Evolutionary conservation across 1,140 invertebrate species (phyloP).

Genomic region (Dendrolimus punctatus): DNA sequence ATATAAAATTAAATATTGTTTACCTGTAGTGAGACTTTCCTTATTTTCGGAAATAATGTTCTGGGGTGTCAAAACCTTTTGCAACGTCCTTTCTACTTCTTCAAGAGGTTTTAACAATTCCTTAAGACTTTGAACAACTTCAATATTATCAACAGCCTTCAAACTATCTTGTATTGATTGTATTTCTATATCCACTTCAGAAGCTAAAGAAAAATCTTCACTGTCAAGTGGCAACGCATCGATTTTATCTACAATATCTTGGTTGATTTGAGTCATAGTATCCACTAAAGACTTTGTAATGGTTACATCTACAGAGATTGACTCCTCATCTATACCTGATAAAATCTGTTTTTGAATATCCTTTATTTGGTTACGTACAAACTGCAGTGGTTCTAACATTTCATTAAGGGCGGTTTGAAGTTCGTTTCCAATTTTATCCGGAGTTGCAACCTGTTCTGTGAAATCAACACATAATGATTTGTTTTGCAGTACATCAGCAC

Average conservation of each 20-base stretch:
- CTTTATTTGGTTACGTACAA: slow-evolving; percentile 27
- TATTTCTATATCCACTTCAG: slow-evolving; percentile 36
- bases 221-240: slow-evolving; percentile 16
- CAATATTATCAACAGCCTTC: slow-evolving; percentile 21
- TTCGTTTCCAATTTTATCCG: slow-evolving; percentile 14
- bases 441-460: slow-evolving; percentile 3
- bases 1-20: slow-evolving; percentile 13
- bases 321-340: slow-evolving; percentile 25
- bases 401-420: slow-evolving; percentile 28
- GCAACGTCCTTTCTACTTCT: slow-evolving; percentile 29
- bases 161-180: slow-evolving; percentile 32
- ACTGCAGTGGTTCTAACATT: slow-evolving; percentile 32
- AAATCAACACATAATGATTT: slow-evolving; percentile 13
- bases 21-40: slow-evolving; percentile 23
- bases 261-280: slow-evolving; percentile 29
- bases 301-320: slow-evolving; percentile 31
- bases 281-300: slow-evolving; percentile 33
- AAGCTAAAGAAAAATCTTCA: slow-evolving; percentile 29
- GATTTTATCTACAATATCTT: slow-evolving; percentile 25
- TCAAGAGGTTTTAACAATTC: slow-evolving; percentile 26
- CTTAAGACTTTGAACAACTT: slow-evolving; percentile 14
- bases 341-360: slow-evolving; percentile 31
- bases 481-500: slow-evolving; percentile 33
- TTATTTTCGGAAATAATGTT: slow-evolving; percentile 9
- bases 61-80: slow-evolving; percentile 16